A percentile compares a stretch with the other conserved stretches of the same genome.
Evolutionary conservation across 2,888 invertebrate genomes (phyloP).

Genomic region (Perizoma affinitatum): DNA sequence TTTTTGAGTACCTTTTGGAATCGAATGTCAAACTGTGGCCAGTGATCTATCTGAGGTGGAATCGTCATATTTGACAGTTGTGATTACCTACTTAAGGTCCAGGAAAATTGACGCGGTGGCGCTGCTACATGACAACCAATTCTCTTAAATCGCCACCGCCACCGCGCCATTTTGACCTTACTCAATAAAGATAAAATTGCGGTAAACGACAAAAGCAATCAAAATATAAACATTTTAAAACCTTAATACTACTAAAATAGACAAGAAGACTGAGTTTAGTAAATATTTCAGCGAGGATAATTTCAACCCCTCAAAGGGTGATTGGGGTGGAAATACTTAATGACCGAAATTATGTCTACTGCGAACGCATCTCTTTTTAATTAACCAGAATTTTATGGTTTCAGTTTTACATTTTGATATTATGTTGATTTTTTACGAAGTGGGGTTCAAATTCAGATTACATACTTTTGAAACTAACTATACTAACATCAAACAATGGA

Average conservation of each 20-base stretch:
- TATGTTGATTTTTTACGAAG: constrained; percentile 30
- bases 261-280: constrained; percentile 17
- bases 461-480: too few relatives aligned
- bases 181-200: not conserved
- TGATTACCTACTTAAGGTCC: too few relatives aligned
- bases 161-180: too few relatives aligned
- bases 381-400: constrained; percentile 26
- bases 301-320: constrained; percentile 32
- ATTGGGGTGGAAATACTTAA: constrained; percentile 49
- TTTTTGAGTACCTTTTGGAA: too few relatives aligned
- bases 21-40: too few relatives aligned
- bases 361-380: constrained; percentile 32
- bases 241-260: constrained; percentile 5
- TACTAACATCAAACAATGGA: too few relatives aligned
- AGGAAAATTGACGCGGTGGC: too few relatives aligned
- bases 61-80: too few relatives aligned
- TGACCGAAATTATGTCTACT: constrained; percentile 45
- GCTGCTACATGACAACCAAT: too few relatives aligned
- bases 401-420: constrained; percentile 24
- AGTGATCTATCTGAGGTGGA: too few relatives aligned
- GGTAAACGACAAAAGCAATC: constrained; percentile 3
- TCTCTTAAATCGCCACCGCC: too few relatives aligned
- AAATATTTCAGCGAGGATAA: constrained; percentile 42
- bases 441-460: not conserved
- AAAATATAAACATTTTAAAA: constrained; percentile 7